Conservation (phyloP, 2,797 vertebrate genomes). For the Thripadectes ignobilis region DNA sequence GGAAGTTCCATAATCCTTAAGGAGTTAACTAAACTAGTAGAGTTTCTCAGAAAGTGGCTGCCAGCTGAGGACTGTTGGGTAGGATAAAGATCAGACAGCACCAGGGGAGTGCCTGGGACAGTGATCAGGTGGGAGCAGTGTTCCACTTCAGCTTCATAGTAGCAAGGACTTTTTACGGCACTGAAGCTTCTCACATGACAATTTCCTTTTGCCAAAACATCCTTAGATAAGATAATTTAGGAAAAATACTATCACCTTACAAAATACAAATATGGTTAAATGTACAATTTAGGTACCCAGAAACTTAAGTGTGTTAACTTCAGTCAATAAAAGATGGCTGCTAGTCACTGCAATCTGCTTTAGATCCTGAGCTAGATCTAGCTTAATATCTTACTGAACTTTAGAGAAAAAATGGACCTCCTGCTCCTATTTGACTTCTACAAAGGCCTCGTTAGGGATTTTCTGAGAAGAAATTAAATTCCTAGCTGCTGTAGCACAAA, state of each 20-base stretch:
- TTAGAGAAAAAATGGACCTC: background rate
- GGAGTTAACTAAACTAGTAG: background rate
- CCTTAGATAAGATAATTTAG: background rate
- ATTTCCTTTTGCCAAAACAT: background rate
- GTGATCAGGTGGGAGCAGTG: background rate
- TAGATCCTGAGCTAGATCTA: background rate
- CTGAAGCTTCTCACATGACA: background rate
- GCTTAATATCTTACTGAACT: background rate
- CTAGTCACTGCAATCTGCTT: background rate
- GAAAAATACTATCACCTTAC: background rate
- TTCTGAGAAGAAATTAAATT: background rate
- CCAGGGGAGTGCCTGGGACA: background rate
- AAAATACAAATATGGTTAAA: background rate
- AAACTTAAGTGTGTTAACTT: background rate
- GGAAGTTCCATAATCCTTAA: background rate
- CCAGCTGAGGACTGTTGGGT: background rate
- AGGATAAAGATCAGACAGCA: background rate
- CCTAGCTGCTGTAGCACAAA: background rate
- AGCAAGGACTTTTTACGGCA: background rate
- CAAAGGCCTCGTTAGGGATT: background rate
- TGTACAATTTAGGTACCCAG: background rate
- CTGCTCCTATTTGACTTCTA: background rate
- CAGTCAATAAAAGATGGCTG: background rate
- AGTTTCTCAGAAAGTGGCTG: background rate
- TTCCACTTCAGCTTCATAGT: background rate